Evolutionary conservation across 2,797 vertebrate species (phyloP), one percentile per base, ranked within the genome.

Genomic region (Neoniphon sammara): DNA sequence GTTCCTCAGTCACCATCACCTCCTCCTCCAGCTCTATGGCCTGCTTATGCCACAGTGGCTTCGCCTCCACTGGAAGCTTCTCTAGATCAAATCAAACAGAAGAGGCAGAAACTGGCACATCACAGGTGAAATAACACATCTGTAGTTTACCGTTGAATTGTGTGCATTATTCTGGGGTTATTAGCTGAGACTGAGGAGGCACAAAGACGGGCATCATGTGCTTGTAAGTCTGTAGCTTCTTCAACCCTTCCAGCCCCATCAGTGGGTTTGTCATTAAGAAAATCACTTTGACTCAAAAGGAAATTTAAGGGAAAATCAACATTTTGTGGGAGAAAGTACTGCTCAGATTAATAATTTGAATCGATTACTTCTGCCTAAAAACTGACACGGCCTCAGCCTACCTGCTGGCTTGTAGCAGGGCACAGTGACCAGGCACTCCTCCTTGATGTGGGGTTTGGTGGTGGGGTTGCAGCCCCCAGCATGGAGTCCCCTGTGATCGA

Each of bases 381-480:
- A 7, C 7, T 3, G 14, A 5, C 18, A 21, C 57, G 44, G 61
- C 1, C 2, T 1, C 2, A 4, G 86, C 69, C 89, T 92, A 98
- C 97, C 97, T 90, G 95, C 95, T 64, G 96, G 94, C 78, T 97
- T 98, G 89, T 96, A 99, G 92, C 97, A 99, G 58, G 97, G 97
- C 46, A 96, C 95, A 9, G 96, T 95, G 44, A 97, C 91, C 20
- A 98, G 85, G 73, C 97, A 99, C 90, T 98, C 97, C 88, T 99
- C 97, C 88, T 99, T 99, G 85, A 99, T 96, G 88, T 98, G 97
- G 34, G 97, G 97, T 83, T 99, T 99, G 85, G 96, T 96, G 89
- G 96, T 95, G 50, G 95, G 90, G 81, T 94, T 97, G 82, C 98
- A 99, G 39, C 98, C 98, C 60, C 98, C 97, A 0, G 97, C 96